A percentile compares a stretch with the other conserved stretches of the same genome.
phyloP scores from a whole-genome alignment of 92 coral and sea anemone species.

The Bergia sp. region DNA sequence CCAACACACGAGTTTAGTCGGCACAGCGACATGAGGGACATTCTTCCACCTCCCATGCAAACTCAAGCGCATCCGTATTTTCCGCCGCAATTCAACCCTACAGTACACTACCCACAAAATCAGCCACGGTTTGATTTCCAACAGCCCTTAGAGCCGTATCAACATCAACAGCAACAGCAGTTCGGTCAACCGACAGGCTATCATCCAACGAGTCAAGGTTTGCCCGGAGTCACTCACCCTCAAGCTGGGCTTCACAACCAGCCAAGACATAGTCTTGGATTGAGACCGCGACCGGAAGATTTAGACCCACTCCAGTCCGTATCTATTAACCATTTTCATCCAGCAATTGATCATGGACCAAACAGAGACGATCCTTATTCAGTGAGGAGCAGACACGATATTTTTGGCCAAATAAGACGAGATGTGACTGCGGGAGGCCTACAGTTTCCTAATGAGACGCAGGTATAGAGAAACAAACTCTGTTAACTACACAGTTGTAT shows the following conservation, averaged over 20 bases:
- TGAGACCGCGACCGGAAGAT: slow-evolving; percentile 72
- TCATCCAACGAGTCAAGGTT: slow-evolving; percentile 81
- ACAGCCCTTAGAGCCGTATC: slow-evolving; percentile 94
- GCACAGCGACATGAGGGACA: slow-evolving; percentile 76
- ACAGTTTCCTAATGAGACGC: slow-evolving; percentile 63
- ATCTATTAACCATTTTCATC: slow-evolving; percentile 90
- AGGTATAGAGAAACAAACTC: slow-evolving; percentile 63
- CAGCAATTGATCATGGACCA: slow-evolving; percentile 84
- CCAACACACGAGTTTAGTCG: slow-evolving; percentile 87
- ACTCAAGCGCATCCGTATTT: slow-evolving; percentile 94
- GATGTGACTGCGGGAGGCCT: slow-evolving; percentile 60
- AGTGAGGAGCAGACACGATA: slow-evolving; percentile 83
- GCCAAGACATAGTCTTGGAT: slow-evolving; percentile 80
- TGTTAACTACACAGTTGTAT: slow-evolving; percentile 55
- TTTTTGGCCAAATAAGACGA: slow-evolving; percentile 58
- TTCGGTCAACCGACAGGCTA: slow-evolving; percentile 86
- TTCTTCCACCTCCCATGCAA: slow-evolving; percentile 91
- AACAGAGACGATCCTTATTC: slow-evolving; percentile 80
- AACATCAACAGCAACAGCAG: slow-evolving; percentile 86
- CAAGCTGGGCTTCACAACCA: slow-evolving; percentile 78
- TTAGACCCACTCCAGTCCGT: slow-evolving; percentile 86
- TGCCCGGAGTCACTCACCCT: slow-evolving; percentile 69
- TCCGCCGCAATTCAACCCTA: slow-evolving; percentile 93
- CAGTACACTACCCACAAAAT: slow-evolving; percentile 86
- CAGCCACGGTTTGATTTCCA: slow-evolving; percentile 97